phyloP scores from a whole-genome alignment of 2,888 invertebrate genomes.

The Acanthosepion lycidas region DNA sequence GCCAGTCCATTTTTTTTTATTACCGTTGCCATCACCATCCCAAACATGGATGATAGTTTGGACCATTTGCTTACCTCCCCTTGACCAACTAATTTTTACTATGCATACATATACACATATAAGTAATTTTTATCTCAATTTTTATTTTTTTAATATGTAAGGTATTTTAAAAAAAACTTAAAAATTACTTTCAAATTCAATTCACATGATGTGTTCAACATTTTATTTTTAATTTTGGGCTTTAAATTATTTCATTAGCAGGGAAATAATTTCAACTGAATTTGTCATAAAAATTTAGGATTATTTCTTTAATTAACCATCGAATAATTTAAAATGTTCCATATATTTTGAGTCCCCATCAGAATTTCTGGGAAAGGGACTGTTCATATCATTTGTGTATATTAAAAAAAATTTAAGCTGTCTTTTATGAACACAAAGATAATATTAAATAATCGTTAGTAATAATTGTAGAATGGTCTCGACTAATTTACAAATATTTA shows the following conservation, averaged over 20 bases:
- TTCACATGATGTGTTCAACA: background rate
- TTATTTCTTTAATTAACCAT: background rate
- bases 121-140: background rate
- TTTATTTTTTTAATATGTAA: background rate
- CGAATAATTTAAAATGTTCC: background rate
- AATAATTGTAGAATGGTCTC: background rate
- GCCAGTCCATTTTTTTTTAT: background rate
- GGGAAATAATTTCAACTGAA: background rate
- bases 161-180: too few relatives aligned
- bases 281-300: background rate
- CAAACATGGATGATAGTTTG: background rate
- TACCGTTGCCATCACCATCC: background rate
- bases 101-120: background rate
- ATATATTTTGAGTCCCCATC: background rate
- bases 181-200: background rate
- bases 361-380: background rate
- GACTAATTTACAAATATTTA: background rate
- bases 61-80: background rate
- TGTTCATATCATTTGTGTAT: background rate
- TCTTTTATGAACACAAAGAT: background rate
- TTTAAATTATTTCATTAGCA: background rate
- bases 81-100: background rate
- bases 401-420: too few relatives aligned
- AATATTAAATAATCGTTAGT: background rate
- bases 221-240: background rate